Base-by-base conservation (phyloP, 2,888 invertebrate genomes). In the Drosophila quinaria region DNA sequence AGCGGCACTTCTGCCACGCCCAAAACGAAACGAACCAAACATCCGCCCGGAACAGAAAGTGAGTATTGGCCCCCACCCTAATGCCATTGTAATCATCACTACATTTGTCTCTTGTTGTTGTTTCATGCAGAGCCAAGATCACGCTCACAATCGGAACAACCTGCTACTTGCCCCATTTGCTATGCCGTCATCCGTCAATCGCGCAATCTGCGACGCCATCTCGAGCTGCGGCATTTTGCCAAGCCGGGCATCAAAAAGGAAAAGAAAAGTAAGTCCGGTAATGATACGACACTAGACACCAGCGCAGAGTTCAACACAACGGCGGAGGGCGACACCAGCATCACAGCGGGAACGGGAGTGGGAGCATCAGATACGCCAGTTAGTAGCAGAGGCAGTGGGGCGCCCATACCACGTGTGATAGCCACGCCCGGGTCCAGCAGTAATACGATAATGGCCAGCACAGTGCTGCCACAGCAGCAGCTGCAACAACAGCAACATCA, bases 111-210 rank as follows among this genome's bases (percentile, higher is more conserved):
- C 69, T 54, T 54, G 10, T 52, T 54, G 10, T 39, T 42, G 0
- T n/a, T n/a, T n/a, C 22, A 4, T 63, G 15, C 46, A 93, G 92
- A 94, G 75, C 93, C 93, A 31, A 93, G 94, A 78, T 93, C 94
- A 56, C 93, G 94, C 62, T 94, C 94, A 22, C 94, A 94, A 77
- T 94, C 94, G 11, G 94, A 94, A 87, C 94, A 94, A 91, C 94
- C 94, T 37, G 94, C 94, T 22, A 93, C 94, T 50, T 94, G 94
- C 91, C 94, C 94, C 29, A 92, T 94, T 33, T 95, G 94, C 77
- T 94, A 94, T 74, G 94, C 94, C 55, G 94, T 94, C 52, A 93
- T 95, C 37, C 93, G 94, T 68, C 94, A 95, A 88, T 94, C 94
- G 5, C 92, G 95, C 63, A 95, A 95, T 87, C 90, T 95, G 64